Evolutionary conservation across 2,888 invertebrate genomes (phyloP).

Genomic region (Lomographa bimaculata): DNA sequence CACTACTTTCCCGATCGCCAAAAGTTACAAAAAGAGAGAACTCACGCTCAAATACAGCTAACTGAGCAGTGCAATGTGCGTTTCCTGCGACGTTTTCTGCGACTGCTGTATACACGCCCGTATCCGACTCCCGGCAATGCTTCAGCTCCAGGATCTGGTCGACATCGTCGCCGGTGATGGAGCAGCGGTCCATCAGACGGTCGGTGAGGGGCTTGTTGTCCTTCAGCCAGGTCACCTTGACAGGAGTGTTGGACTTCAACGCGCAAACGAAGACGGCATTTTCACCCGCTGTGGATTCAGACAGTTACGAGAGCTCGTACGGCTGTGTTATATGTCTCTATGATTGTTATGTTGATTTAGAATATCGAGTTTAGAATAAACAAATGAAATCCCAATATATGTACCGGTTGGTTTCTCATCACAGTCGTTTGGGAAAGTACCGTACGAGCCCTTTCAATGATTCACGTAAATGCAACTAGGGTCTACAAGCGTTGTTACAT

Average conservation of each 20-base stretch:
- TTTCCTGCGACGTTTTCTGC: constrained; percentile 92
- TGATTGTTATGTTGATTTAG: too few relatives aligned
- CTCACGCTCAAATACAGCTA: constrained; percentile 93
- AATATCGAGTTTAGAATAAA: too few relatives aligned
- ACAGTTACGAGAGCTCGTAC: constrained; percentile 64
- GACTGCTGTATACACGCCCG: constrained; percentile 95
- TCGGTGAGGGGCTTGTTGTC: constrained; percentile 93
- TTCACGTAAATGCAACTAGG: constrained; percentile 38
- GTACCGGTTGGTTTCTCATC: constrained; percentile 4
- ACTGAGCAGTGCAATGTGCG: constrained; percentile 93
- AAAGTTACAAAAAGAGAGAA: constrained; percentile 26
- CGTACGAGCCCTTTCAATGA: constrained; percentile 56
- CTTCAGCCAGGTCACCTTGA: constrained; percentile 91
- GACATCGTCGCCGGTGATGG: constrained; percentile 82
- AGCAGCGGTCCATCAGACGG: constrained; percentile 89
- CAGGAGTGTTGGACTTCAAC: constrained; percentile 84
- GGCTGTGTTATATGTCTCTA: constrained; percentile 32
- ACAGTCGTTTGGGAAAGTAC: constrained; percentile 22
- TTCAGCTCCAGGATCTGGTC: constrained; percentile 88
- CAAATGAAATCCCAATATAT: too few relatives aligned
- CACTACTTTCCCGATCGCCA: constrained; percentile 16
- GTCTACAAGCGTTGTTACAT: constrained; percentile 62
- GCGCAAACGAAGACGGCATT: constrained; percentile 92
- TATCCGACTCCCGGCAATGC: constrained; percentile 90
- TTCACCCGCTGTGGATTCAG: constrained; percentile 89